phyloP scores from a whole-genome alignment of 2,888 invertebrate species.

The Epirrhoe alternata region DNA sequence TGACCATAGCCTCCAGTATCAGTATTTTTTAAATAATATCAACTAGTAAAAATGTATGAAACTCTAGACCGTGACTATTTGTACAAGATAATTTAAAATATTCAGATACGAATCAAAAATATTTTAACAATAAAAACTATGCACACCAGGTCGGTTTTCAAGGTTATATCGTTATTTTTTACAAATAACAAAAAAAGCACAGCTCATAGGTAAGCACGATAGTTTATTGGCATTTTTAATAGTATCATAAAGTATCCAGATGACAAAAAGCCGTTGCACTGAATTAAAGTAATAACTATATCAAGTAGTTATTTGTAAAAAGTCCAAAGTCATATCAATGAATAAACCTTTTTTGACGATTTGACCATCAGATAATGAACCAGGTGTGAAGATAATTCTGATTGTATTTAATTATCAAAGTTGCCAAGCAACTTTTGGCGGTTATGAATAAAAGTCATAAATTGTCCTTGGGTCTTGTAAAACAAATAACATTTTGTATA shows the following conservation, averaged over 20 bases:
- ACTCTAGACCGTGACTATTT: neutral
- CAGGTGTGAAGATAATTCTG: neutral
- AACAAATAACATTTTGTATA: constrained; percentile 35
- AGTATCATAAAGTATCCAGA: too few relatives aligned
- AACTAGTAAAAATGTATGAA: neutral
- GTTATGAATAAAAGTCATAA: constrained; percentile 31
- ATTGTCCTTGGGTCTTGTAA: constrained; percentile 30
- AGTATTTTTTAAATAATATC: neutral
- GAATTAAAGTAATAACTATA: too few relatives aligned
- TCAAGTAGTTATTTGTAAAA: too few relatives aligned
- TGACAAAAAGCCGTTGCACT: too few relatives aligned
- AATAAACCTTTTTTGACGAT: neutral
- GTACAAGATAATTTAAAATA: neutral
- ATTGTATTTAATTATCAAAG: constrained; percentile 6
- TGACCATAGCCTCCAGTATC: too few relatives aligned
- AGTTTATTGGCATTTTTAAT: too few relatives aligned
- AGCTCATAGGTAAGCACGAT: too few relatives aligned
- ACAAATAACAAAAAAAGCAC: too few relatives aligned
- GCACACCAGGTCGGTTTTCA: too few relatives aligned
- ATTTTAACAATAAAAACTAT: neutral
- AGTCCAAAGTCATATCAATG: too few relatives aligned
- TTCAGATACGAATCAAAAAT: neutral
- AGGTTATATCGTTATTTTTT: too few relatives aligned
- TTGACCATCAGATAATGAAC: neutral
- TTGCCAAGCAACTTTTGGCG: constrained; percentile 10